These are phyloP conservation scores for Sinosuthora webbiana DNA, from an alignment of 2,113 vertebrate species.

Conservation along the genomic window DNA sequence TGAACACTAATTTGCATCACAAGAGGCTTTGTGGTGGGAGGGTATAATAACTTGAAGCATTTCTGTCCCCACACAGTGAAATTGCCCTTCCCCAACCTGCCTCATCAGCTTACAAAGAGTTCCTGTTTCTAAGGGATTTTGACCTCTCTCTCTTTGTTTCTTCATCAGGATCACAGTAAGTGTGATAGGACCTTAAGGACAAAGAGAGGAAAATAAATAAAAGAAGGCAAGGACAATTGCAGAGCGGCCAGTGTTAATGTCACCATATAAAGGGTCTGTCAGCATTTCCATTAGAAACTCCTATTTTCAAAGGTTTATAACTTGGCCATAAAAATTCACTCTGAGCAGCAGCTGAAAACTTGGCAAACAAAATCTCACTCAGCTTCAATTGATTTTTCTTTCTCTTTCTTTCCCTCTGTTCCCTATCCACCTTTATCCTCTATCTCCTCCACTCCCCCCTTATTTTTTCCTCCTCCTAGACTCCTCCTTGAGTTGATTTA, in stretches of 20 bases:
- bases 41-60: background rate
- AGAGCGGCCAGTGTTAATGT: slow-evolving; percentile 40
- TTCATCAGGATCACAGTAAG: background rate
- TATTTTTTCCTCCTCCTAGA: background rate
- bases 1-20: background rate
- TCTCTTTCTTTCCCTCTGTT: background rate
- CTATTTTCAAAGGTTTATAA: slow-evolving; percentile 67
- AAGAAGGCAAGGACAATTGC: slow-evolving; percentile 39
- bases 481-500: background rate
- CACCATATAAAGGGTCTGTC: slow-evolving; percentile 58
- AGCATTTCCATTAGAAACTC: slow-evolving; percentile 68
- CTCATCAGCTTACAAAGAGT: background rate
- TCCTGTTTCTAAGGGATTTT: background rate
- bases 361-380: slow-evolving; percentile 50
- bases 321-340: slow-evolving; percentile 61
- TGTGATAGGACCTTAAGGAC: slow-evolving; percentile 28
- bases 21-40: background rate
- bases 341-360: slow-evolving; percentile 47
- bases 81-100: background rate
- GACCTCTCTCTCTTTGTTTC: background rate
- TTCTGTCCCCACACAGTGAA: background rate
- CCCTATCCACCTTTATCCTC: background rate
- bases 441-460: background rate
- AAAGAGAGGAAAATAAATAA: slow-evolving; percentile 35
- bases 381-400: slow-evolving; percentile 27